Conservation (phyloP, 2,888 invertebrate genomes). For the Pseudanteris insignis region DNA sequence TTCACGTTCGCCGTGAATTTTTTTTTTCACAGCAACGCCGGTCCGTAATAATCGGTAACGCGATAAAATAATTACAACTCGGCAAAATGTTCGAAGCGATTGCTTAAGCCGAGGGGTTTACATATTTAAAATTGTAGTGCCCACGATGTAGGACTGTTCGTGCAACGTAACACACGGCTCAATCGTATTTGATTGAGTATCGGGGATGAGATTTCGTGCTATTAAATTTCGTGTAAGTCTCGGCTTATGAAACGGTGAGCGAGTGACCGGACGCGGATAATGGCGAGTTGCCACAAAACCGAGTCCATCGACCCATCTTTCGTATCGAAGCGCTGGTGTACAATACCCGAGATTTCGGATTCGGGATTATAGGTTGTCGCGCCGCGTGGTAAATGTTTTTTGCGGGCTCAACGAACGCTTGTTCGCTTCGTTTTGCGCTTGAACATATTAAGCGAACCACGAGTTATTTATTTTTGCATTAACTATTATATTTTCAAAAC, state of each 20-base stretch:
- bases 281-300: slow-evolving; percentile 52
- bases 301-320: slow-evolving; percentile 53
- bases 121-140: slow-evolving; percentile 21
- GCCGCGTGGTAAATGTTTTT: slow-evolving; percentile 59
- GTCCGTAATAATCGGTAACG: slow-evolving; percentile 7
- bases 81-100: background rate
- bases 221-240: slow-evolving; percentile 34
- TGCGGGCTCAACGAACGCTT: slow-evolving; percentile 19
- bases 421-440: slow-evolving; percentile 8
- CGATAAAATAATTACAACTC: slow-evolving; percentile 15
- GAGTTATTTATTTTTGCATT: too few species aligned
- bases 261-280: slow-evolving; percentile 63
- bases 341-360: slow-evolving; percentile 61
- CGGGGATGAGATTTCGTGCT: slow-evolving; percentile 16
- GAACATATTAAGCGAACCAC: too few species aligned
- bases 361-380: slow-evolving; percentile 60
- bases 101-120: background rate
- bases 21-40: slow-evolving; percentile 1
- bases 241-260: slow-evolving; percentile 54
- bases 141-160: slow-evolving; percentile 2
- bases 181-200: slow-evolving; percentile 14
- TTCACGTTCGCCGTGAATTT: background rate
- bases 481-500: too few species aligned
- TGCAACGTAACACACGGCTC: slow-evolving; percentile 13
- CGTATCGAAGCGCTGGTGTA: slow-evolving; percentile 52